These are phyloP conservation scores for Andrena bicolor DNA, from an alignment of 2,888 invertebrate genomes.

Conservation along the genomic window DNA sequence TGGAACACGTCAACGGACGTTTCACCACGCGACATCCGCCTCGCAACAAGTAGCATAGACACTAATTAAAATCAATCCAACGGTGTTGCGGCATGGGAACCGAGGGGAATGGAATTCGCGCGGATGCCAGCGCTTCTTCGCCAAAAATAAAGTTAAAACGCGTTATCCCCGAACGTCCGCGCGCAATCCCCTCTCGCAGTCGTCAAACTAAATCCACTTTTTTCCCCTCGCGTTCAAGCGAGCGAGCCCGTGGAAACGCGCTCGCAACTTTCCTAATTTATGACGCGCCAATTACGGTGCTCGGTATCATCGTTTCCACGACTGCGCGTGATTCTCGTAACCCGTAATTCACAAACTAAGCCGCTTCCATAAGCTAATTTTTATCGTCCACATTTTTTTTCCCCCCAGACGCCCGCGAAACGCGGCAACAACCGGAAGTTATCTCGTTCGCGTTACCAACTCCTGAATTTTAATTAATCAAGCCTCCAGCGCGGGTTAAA, in stretches of 20 bases:
- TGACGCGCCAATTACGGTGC: constrained; percentile 30
- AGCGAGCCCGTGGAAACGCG: background rate
- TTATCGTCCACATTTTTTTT: constrained; percentile 1
- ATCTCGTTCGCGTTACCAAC: constrained; percentile 29
- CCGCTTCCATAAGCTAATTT: constrained; percentile 17
- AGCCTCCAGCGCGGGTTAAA: background rate
- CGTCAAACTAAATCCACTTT: constrained; percentile 6
- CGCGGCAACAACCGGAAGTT: constrained; percentile 16
- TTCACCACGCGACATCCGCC: constrained; percentile 16
- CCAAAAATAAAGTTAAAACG: background rate
- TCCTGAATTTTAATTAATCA: constrained; percentile 49
- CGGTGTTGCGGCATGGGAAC: background rate
- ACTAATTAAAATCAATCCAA: constrained; percentile 46
- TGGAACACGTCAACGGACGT: background rate
- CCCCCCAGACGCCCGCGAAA: background rate
- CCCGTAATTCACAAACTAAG: constrained; percentile 24
- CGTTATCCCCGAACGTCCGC: too few relatives aligned
- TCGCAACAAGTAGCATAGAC: background rate
- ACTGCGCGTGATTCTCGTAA: background rate
- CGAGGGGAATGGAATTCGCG: background rate
- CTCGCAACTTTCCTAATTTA: constrained; percentile 43
- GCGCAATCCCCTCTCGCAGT: too few relatives aligned
- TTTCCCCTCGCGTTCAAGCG: background rate
- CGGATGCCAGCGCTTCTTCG: background rate
- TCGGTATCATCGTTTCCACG: constrained; percentile 11